These are phyloP conservation scores for Ptyas mucosa DNA, from an alignment of 2,113 vertebrate species.

Conservation along the genomic window DNA sequence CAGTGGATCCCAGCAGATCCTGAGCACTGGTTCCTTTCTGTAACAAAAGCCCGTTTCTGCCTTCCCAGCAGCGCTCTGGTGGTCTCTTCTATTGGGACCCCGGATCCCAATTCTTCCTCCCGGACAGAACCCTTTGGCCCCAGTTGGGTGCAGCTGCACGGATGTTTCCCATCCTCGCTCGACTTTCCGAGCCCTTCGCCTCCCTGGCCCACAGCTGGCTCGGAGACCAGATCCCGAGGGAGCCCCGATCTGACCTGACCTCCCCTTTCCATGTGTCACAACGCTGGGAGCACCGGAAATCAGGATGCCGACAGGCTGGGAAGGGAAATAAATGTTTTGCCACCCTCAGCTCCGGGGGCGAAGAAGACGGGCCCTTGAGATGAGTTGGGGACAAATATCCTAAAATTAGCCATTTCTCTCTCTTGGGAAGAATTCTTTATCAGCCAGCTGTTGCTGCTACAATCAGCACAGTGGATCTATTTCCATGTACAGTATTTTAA, in stretches of 20 bases:
- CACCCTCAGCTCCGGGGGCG: background rate
- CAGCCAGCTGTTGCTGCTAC: background rate
- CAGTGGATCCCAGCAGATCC: background rate
- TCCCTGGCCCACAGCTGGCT: background rate
- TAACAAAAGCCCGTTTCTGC: too few relatives aligned
- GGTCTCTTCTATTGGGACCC: background rate
- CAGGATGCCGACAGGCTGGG: background rate
- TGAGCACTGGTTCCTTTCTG: background rate
- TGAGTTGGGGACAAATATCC: too few relatives aligned
- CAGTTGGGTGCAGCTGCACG: background rate
- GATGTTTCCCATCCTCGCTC: background rate
- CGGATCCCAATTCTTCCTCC: background rate
- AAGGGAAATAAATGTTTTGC: background rate
- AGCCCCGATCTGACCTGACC: background rate
- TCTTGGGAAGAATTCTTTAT: background rate
- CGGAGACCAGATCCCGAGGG: background rate
- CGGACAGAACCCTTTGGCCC: background rate
- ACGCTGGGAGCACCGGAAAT: background rate
- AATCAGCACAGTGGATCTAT: background rate
- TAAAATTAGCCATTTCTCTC: background rate
- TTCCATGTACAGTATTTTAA: background rate
- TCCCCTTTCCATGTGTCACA: background rate
- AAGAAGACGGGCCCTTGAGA: background rate
- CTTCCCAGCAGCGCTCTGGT: too few relatives aligned
- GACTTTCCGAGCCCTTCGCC: background rate